phyloP scores from a whole-genome alignment of 2,797 vertebrate species.

The Tolypeutes matacus region DNA sequence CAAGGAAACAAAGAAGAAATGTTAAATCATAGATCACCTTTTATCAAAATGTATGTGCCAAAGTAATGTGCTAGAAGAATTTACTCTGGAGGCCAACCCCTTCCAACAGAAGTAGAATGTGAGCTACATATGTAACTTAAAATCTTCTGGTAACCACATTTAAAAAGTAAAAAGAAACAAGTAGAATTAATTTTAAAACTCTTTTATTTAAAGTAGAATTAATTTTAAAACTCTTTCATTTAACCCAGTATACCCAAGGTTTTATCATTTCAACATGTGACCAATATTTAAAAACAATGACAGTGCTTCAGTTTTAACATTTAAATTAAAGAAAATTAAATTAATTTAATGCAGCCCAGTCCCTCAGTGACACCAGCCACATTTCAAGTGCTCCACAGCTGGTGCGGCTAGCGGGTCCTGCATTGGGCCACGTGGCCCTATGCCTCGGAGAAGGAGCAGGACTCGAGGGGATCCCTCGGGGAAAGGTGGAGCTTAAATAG shows the following conservation, averaged over 20 bases:
- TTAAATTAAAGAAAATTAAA: constrained; percentile 2
- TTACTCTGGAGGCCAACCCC: background rate
- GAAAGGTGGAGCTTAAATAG: background rate
- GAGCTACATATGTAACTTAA: background rate
- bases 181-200: no score
- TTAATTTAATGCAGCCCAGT: background rate
- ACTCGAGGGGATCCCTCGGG: background rate
- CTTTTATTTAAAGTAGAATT: constrained; percentile 5
- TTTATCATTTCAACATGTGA: background rate
- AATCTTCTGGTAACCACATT: background rate
- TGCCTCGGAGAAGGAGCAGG: background rate
- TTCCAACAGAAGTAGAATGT: background rate
- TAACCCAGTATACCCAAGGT: background rate
- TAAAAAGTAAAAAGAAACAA: no score
- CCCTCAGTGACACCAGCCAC: background rate
- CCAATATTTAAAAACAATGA: background rate
- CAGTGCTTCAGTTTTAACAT: background rate
- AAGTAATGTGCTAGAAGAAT: background rate
- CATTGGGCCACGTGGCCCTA: background rate
- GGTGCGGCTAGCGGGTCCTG: rapidly evolving
- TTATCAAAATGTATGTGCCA: background rate
- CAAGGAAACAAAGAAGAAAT: background rate
- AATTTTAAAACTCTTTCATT: background rate
- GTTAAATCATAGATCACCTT: background rate
- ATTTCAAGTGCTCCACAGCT: background rate